A percentile compares a stretch with the other conserved stretches of the same genome.
phyloP scores from a whole-genome alignment of 2,888 invertebrate species.

The Plagodis pulveraria region DNA sequence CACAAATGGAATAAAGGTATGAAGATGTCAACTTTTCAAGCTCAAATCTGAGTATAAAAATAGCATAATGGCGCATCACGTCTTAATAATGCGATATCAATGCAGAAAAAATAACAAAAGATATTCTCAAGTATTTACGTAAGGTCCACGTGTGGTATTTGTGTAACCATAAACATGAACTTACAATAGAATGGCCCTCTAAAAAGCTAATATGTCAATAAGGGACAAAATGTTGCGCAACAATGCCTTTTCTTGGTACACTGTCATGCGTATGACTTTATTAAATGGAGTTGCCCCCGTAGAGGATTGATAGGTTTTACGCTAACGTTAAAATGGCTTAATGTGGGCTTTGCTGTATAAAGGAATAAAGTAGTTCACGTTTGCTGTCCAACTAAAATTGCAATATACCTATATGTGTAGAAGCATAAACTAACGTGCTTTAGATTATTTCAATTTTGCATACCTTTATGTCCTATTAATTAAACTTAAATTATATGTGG shows the following conservation, averaged over 20 bases:
- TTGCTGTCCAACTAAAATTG: not conserved
- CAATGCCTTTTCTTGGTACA: conserved; percentile 63
- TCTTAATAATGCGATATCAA: no score
- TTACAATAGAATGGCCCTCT: conserved; percentile 60
- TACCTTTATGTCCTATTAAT: no score
- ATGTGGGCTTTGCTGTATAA: conserved; percentile 32
- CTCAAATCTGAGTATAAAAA: no score
- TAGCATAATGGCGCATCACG: no score
- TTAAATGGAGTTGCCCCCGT: conserved; percentile 67
- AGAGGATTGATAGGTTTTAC: conserved; percentile 69
- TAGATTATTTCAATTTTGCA: no score
- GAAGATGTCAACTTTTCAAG: no score
- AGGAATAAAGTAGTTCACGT: not conserved
- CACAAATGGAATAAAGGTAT: no score
- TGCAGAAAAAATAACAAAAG: not conserved
- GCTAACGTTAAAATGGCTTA: conserved; percentile 27
- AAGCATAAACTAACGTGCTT: not conserved
- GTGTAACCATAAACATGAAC: conserved; percentile 48
- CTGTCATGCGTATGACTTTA: conserved; percentile 75
- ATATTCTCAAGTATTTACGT: not conserved
- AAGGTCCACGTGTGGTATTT: conserved; percentile 46
- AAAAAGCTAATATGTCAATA: conserved; percentile 77
- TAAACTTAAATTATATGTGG: no score
- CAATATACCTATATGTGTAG: not conserved
- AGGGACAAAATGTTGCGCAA: conserved; percentile 68